Evolutionary conservation across 53 echinoderm and acorn worm genomes (phyloP).

Genomic region (Glandiceps talaboti): DNA sequence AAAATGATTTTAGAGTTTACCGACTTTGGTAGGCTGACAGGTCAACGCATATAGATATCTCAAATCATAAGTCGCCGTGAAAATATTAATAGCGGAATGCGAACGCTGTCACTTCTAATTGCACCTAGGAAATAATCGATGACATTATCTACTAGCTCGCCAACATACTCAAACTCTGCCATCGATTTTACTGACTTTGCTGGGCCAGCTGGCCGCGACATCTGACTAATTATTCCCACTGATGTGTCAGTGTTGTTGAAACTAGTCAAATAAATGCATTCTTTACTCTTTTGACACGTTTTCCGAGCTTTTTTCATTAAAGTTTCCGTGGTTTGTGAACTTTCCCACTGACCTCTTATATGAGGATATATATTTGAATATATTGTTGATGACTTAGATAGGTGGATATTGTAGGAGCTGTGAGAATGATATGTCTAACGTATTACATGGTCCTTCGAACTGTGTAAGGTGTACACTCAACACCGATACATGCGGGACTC

Average conservation of each 20-base stretch:
- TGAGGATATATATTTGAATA: too few species aligned
- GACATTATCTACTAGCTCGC: background rate
- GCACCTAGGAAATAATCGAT: background rate
- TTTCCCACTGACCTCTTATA: too few species aligned
- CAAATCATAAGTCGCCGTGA: background rate
- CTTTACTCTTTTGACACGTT: background rate
- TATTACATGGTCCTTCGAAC: too few species aligned
- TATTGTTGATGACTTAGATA: too few species aligned
- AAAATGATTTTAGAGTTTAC: background rate
- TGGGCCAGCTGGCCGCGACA: background rate
- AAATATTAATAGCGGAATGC: background rate
- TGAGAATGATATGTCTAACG: too few species aligned
- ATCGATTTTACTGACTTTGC: background rate
- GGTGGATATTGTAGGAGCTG: too few species aligned
- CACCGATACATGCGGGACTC: too few species aligned
- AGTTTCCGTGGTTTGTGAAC: background rate
- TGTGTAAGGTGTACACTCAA: too few species aligned
- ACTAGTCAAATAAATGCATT: background rate
- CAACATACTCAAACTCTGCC: background rate
- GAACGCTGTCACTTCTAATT: background rate
- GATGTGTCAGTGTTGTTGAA: background rate
- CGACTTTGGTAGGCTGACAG: background rate
- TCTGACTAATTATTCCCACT: background rate
- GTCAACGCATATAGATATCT: too few species aligned
- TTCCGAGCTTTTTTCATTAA: background rate